Evolutionary conservation across 1,140 invertebrate genomes (phyloP).

Genomic region (Drosophila paulistorum): DNA sequence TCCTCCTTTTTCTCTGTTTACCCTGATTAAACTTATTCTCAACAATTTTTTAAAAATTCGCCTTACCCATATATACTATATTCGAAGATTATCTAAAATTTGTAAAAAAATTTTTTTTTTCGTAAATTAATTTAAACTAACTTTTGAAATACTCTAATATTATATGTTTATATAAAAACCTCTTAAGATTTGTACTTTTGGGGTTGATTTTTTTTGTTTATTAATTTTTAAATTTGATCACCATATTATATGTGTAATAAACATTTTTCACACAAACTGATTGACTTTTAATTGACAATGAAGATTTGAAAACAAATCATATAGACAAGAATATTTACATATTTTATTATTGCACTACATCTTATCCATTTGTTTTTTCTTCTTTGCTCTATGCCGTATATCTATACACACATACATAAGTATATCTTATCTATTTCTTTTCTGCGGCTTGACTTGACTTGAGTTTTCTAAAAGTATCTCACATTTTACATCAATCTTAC

Average conservation of each 20-base stretch:
- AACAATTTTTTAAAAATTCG: too few species aligned
- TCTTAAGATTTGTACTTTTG: too few species aligned
- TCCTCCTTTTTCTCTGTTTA: too few species aligned
- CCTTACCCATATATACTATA: too few species aligned
- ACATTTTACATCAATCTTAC: neutral
- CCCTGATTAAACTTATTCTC: too few species aligned
- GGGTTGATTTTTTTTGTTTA: constrained; percentile 16
- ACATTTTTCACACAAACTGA: constrained; percentile 4
- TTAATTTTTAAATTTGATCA: neutral
- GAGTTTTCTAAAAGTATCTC: neutral
- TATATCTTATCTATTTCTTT: constrained; percentile 18
- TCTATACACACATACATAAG: too few species aligned
- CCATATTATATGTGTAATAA: neutral
- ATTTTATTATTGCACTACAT: neutral
- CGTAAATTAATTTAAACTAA: too few species aligned
- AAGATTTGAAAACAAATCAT: neutral
- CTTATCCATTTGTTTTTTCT: neutral
- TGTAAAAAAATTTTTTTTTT: too few species aligned
- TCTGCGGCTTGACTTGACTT: neutral
- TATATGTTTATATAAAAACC: too few species aligned
- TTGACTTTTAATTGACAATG: constrained; percentile 6
- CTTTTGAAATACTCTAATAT: too few species aligned
- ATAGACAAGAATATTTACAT: neutral
- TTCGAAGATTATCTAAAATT: too few species aligned
- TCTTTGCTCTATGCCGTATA: neutral